Conservation (phyloP, 2,113 vertebrate species). For the Chaetura pelagica region DNA sequence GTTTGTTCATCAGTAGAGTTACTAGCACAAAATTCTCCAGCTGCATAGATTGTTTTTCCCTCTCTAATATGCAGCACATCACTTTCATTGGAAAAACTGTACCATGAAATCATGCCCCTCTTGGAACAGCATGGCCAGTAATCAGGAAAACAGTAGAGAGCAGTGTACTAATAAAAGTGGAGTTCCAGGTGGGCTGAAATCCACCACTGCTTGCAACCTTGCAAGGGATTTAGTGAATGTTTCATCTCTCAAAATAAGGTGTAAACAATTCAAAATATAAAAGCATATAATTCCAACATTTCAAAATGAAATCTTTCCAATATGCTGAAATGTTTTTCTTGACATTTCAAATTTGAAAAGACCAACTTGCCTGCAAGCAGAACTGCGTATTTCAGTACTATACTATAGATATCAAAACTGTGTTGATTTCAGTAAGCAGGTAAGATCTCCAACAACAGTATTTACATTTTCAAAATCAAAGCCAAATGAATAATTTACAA, state of each 20-base stretch:
- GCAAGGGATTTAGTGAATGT: not conserved
- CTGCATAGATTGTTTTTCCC: not conserved
- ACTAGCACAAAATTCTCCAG: not conserved
- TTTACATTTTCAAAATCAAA: not conserved
- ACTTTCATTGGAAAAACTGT: not conserved
- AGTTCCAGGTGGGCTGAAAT: not conserved
- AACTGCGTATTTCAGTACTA: not conserved
- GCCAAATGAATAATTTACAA: accelerated
- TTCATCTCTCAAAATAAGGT: not conserved
- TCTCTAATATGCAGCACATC: not conserved
- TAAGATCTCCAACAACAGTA: not conserved
- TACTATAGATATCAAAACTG: not conserved
- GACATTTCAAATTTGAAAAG: not conserved
- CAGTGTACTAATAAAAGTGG: not conserved
- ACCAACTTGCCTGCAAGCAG: not conserved
- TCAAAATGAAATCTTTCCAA: not conserved
- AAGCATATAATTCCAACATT: not conserved
- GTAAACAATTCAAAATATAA: not conserved
- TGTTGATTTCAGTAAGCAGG: not conserved
- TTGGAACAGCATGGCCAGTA: not conserved
- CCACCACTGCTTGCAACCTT: not conserved
- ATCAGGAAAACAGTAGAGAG: not conserved
- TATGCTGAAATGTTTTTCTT: not conserved
- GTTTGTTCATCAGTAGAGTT: not conserved
- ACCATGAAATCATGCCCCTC: not conserved